Evolutionary conservation across 53 echinoderm and acorn worm species (phyloP), one percentile per base, ranked within the genome.

Genomic region (Luidia sarsii): DNA sequence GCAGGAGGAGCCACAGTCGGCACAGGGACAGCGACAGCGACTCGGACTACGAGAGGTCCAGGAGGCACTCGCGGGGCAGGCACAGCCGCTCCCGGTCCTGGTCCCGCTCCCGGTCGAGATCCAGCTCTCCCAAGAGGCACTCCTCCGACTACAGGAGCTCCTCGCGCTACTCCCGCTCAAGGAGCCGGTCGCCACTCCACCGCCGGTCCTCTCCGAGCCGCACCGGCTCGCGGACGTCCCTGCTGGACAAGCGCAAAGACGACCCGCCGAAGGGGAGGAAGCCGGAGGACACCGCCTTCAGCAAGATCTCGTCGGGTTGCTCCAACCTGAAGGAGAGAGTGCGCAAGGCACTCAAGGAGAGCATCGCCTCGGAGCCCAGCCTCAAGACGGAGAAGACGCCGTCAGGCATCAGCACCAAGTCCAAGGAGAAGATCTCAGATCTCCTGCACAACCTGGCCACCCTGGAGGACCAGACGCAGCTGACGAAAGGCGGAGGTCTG

Each of bases 381-480:
- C 80, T 94, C 9, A 87, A 87, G 60, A 80, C 83, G 64, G 88
- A 85, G 56, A 90, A 89, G 48, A 77, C 61, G 29, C 39, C 88
- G 18, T 64, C 83, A 43, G 84, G 84, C 45, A 82, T 88, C 19
- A 68, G 81, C 41, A 61, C 80, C 59, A 90, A 88, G 67, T 88
- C 90, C 51, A 94, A 94, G 65, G 90, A 87, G 27, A 94, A 94
- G 81, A 88, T 94, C 57, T 84, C 90, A 46, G 94, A 94, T 50
- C 77, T 94, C 43, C 85, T 94, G 72, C 86, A 94, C 28, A 94
- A 81, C 25, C 75, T 94, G 23, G 86, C 90, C 49, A 88, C 83
- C 60, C 48, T 88, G 39, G 90, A 94, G 69, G 94, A 94, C 56
- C 88, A 90, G 63, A 86, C 90, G 33, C 94, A 90, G 46, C 45